A percentile compares a stretch with the other conserved stretches of the same genome.
Conservation (phyloP, 2,113 vertebrate species). For the Vanacampus margaritifer region DNA sequence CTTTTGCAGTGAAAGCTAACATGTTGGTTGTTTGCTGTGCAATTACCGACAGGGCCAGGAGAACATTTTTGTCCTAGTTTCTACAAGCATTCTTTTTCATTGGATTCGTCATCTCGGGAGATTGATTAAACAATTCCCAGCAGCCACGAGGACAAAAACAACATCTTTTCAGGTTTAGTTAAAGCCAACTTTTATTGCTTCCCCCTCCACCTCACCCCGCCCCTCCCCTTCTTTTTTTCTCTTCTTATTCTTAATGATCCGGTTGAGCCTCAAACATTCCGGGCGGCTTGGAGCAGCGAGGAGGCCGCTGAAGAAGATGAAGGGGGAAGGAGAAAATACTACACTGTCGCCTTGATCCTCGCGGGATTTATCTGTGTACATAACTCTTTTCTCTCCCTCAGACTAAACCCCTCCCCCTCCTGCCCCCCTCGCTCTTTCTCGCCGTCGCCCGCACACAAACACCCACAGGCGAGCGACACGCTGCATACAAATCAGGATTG, state of each 20-base stretch:
- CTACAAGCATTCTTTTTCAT: not conserved
- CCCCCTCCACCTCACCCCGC: no score
- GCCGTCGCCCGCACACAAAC: constrained; percentile 40
- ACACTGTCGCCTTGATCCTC: constrained; percentile 38
- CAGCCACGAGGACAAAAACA: constrained; percentile 28
- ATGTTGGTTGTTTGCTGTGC: no score
- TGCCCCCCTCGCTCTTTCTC: constrained; percentile 12
- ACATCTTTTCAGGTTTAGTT: constrained; percentile 33
- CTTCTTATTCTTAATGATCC: constrained; percentile 30
- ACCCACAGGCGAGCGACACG: constrained; percentile 43
- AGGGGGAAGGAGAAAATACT: constrained; percentile 38
- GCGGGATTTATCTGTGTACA: constrained; percentile 65
- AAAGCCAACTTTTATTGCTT: constrained; percentile 20
- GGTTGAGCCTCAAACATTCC: constrained; percentile 32
- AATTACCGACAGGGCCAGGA: not conserved
- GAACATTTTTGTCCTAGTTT: not conserved
- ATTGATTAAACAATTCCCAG: constrained; percentile 13
- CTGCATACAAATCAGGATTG: constrained; percentile 32
- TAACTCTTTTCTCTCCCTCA: constrained; percentile 38
- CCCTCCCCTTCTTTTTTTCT: constrained; percentile 18
- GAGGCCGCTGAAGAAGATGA: constrained; percentile 46
- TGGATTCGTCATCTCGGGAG: constrained; percentile 1
- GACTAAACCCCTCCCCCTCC: not conserved
- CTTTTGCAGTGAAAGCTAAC: no score
- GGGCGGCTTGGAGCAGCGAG: constrained; percentile 15